Percentiles rank a stretch among this genome's conserved stretches.
phyloP scores from a whole-genome alignment of 1,140 invertebrate genomes.

The Platyura marginata region DNA sequence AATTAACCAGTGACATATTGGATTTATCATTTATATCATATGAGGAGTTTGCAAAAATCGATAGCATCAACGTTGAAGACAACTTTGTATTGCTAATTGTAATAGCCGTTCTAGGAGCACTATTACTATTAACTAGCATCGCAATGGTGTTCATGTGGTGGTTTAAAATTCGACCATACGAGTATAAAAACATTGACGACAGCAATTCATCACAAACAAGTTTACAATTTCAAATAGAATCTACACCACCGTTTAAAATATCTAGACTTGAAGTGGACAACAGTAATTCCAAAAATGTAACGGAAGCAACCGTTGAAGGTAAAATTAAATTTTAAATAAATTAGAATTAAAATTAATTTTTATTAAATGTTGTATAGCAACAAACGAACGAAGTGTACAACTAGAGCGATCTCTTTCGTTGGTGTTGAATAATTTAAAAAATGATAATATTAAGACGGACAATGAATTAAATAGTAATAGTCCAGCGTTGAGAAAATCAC shows the following conservation, averaged over 20 bases:
- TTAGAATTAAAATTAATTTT: no score
- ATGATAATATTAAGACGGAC: no score
- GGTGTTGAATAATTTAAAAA: no score
- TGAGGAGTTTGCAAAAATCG: slow-evolving; percentile 4
- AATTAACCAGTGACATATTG: not conserved
- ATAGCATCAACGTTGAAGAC: no score
- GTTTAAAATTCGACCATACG: not conserved
- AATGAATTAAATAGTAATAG: not conserved
- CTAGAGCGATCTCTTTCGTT: no score
- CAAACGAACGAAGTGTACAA: no score
- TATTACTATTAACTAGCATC: not conserved
- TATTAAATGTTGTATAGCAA: no score
- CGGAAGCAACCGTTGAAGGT: not conserved
- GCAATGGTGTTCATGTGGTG: not conserved
- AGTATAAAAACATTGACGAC: slow-evolving; percentile 1
- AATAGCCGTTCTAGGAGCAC: not conserved
- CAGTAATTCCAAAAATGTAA: not conserved
- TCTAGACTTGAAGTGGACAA: not conserved
- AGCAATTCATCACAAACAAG: not conserved
- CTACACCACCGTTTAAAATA: not conserved
- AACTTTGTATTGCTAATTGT: no score
- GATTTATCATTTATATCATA: slow-evolving; percentile 1
- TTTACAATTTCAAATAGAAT: not conserved
- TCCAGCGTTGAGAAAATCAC: not conserved
- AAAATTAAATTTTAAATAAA: no score